Percentiles rank a stretch among this genome's conserved stretches.
phyloP scores from a whole-genome alignment of 2,113 vertebrate genomes.

The Nerophis lumbriciformis region DNA sequence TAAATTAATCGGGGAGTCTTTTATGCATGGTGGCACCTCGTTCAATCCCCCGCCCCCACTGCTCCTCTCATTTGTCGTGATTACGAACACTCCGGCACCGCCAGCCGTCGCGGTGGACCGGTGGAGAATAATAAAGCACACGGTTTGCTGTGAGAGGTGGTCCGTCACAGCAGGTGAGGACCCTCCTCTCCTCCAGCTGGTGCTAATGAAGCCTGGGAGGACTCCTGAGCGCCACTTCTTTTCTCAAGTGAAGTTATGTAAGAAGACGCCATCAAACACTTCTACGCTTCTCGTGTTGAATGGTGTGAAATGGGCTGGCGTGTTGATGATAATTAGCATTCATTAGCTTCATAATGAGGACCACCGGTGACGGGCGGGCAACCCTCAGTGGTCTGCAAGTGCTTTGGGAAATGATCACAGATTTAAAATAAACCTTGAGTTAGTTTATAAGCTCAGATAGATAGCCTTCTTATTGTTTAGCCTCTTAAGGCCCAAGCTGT shows the following conservation, averaged over 20 bases:
- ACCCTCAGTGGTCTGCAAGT: no score
- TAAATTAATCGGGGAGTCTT: background rate
- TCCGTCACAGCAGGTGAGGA: conserved; percentile 54
- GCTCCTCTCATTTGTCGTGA: background rate
- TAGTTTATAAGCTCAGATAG: no score
- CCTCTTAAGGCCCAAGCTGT: no score
- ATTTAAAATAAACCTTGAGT: no score
- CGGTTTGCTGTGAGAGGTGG: conserved; percentile 35
- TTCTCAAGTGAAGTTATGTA: conserved; percentile 26
- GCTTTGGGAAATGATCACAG: no score
- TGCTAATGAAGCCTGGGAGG: conserved; percentile 51
- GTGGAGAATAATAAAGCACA: conserved; percentile 14
- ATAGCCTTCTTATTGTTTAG: no score
- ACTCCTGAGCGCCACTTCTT: conserved; percentile 15
- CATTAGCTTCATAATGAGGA: no score
- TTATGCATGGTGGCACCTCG: conserved; percentile 5
- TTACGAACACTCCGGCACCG: background rate
- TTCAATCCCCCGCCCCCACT: background rate
- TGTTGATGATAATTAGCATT: no score
- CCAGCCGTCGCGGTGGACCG: background rate
- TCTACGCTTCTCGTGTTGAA: no score
- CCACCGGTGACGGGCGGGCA: no score
- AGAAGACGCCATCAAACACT: no score
- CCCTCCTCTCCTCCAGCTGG: conserved; percentile 21
- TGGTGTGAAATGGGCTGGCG: no score